Percentiles rank a stretch among this genome's conserved stretches.
phyloP scores from a whole-genome alignment of 2,113 vertebrate species.

The Crotalus horridus region DNA sequence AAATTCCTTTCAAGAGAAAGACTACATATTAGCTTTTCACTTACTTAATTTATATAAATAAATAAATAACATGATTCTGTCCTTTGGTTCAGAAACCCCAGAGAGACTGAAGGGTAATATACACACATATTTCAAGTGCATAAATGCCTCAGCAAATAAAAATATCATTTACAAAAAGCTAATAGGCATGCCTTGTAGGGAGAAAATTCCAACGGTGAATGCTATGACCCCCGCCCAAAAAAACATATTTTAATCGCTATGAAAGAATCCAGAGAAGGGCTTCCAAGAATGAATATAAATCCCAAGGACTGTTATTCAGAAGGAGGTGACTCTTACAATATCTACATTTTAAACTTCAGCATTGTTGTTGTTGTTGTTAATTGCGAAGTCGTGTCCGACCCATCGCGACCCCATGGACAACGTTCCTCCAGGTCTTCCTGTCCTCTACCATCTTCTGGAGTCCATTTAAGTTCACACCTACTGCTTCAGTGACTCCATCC shows the following conservation, averaged over 20 bases:
- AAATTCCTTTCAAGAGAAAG: slow-evolving; percentile 13
- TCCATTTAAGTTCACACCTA: no score
- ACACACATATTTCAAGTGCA: not conserved
- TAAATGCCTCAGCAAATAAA: not conserved
- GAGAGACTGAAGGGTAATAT: not conserved
- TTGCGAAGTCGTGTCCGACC: no score
- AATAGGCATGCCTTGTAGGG: not conserved
- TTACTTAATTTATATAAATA: not conserved
- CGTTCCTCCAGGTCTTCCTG: no score
- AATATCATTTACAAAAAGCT: not conserved
- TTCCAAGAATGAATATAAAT: not conserved
- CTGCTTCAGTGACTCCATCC: no score
- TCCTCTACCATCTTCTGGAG: no score
- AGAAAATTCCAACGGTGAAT: not conserved
- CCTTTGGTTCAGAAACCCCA: not conserved
- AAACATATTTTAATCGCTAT: not conserved
- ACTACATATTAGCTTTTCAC: slow-evolving; percentile 6
- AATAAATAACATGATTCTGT: no score
- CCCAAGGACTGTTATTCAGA: not conserved
- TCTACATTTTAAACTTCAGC: not conserved
- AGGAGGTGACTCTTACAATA: not conserved
- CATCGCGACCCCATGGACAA: no score
- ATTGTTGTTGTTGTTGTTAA: not conserved
- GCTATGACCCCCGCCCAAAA: not conserved
- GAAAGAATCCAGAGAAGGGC: not conserved